Evolutionary conservation across 2,113 vertebrate species (phyloP).

Genomic region (Hippocampus guttulatus): DNA sequence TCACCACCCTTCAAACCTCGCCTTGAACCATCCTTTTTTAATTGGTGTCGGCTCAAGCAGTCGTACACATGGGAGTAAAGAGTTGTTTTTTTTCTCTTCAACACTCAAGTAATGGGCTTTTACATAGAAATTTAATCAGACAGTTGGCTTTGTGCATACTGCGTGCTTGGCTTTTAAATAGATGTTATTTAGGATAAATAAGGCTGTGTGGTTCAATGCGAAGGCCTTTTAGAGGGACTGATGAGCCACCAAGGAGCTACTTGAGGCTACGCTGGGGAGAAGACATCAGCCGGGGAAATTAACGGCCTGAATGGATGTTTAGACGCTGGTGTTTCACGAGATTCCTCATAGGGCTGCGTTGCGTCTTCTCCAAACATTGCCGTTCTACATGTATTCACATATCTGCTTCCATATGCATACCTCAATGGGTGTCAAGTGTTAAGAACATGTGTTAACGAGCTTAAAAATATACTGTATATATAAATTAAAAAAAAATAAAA

Average conservation of each 20-base stretch:
- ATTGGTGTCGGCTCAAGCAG: conserved; percentile 59
- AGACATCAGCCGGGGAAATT: conserved; percentile 58
- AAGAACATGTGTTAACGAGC: background rate
- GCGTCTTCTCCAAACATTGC: conserved; percentile 11
- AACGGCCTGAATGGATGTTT: conserved; percentile 54
- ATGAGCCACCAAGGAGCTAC: conserved; percentile 49
- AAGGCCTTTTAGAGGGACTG: conserved; percentile 54
- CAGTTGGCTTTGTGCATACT: conserved; percentile 35
- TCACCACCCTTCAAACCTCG: conserved; percentile 40
- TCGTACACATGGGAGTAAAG: conserved; percentile 15
- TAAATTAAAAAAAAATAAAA: too few species aligned
- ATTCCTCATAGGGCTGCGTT: conserved; percentile 25
- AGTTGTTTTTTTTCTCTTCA: conserved; percentile 15
- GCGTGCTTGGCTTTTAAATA: conserved; percentile 48
- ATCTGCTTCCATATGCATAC: conserved; percentile 29
- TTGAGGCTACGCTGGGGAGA: conserved; percentile 28
- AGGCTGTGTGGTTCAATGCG: conserved; percentile 47
- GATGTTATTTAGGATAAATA: conserved; percentile 58
- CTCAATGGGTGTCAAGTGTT: conserved; percentile 1
- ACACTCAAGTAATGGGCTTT: conserved; percentile 29
- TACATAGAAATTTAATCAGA: conserved; percentile 44
- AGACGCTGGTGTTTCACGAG: conserved; percentile 47
- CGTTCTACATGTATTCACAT: conserved; percentile 27
- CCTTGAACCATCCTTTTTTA: conserved; percentile 70
- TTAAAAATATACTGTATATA: too few species aligned